Percentiles rank a stretch among this genome's conserved stretches.
phyloP scores from a whole-genome alignment of 2,888 invertebrate genomes.

The Volucella bombylans region DNA sequence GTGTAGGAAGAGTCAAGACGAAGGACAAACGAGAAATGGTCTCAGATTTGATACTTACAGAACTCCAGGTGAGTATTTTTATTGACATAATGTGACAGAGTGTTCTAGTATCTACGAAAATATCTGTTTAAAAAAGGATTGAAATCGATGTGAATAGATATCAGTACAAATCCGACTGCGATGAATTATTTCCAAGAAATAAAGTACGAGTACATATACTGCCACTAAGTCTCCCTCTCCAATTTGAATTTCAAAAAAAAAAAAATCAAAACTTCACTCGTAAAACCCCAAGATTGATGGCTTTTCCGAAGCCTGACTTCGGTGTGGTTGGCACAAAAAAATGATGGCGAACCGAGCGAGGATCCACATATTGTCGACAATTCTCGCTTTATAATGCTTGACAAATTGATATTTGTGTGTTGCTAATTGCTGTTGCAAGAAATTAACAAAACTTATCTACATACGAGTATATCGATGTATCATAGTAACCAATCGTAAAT shows the following conservation, averaged over 20 bases:
- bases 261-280: conserved; percentile 20
- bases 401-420: conserved; percentile 68
- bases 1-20: conserved; percentile 18
- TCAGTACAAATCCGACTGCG: not conserved
- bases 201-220: conserved; percentile 24
- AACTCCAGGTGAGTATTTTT: conserved; percentile 62
- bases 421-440: conserved; percentile 58
- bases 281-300: conserved; percentile 66
- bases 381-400: conserved; percentile 44
- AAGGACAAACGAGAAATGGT: conserved; percentile 8
- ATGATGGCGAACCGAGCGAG: conserved; percentile 51
- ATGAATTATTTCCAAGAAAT: conserved; percentile 8
- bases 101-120: not conserved
- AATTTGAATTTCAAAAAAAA: conserved; percentile 2
- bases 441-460: conserved; percentile 46
- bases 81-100: conserved; percentile 47
- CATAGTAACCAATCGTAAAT: conserved; percentile 17
- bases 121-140: conserved; percentile 19
- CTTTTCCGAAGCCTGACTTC: conserved; percentile 11
- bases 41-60: not conserved
- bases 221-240: conserved; percentile 56
- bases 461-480: conserved; percentile 6
- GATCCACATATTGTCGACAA: conserved; percentile 2
- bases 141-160: not conserved
- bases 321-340: conserved; percentile 30